Evolutionary conservation across 2,113 vertebrate genomes (phyloP).

Genomic region (Ciconia stormi): DNA sequence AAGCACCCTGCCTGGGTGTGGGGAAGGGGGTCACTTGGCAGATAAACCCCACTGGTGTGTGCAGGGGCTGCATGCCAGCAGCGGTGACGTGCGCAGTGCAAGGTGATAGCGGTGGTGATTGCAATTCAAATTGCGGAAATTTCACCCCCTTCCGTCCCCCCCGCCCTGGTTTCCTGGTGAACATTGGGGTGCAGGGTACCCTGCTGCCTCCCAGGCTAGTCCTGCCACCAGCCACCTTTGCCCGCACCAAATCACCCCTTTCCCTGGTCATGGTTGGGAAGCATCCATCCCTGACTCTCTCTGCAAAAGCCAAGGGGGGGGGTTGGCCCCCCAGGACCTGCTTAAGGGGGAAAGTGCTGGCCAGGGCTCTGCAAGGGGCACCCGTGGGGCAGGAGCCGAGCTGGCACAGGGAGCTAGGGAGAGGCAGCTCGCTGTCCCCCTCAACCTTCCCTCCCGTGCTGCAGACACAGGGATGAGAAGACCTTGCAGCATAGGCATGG

Average conservation of each 20-base stretch:
- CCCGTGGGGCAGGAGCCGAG: not conserved
- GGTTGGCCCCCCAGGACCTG: no score
- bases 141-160: not conserved
- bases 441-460: rapidly evolving
- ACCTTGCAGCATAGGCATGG: rapidly evolving
- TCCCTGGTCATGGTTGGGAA: rapidly evolving
- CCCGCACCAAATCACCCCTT: not conserved
- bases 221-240: rapidly evolving
- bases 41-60: rapidly evolving
- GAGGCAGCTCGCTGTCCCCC: rapidly evolving
- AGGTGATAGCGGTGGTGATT: rapidly evolving
- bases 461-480: not conserved
- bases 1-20: not conserved
- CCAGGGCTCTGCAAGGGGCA: not conserved
- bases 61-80: not conserved
- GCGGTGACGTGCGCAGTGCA: rapidly evolving
- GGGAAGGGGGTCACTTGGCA: not conserved
- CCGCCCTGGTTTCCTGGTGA: not conserved
- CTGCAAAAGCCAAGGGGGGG: not conserved
- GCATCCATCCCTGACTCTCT: rapidly evolving
- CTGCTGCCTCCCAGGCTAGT: rapidly evolving
- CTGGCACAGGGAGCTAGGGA: not conserved
- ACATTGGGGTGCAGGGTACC: rapidly evolving
- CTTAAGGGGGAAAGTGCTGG: not conserved
- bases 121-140: not conserved